phyloP scores from a whole-genome alignment of 2,888 invertebrate genomes.

The Apamea monoglypha region DNA sequence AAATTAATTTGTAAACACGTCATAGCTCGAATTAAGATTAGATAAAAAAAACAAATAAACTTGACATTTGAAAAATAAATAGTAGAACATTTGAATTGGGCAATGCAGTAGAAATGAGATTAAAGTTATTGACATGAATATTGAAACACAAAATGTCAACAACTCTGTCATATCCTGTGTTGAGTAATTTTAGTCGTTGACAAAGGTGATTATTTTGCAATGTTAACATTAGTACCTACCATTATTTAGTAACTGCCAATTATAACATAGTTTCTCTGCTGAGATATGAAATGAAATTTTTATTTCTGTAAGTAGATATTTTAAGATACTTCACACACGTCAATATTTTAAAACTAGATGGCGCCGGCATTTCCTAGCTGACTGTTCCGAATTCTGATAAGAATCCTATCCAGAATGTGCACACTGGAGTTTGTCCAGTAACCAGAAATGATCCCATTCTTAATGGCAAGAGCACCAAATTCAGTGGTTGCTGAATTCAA shows the following conservation, averaged over 20 bases:
- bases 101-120: slow-evolving; percentile 6
- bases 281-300: not conserved
- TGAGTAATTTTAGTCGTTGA: slow-evolving; percentile 14
- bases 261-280: not conserved
- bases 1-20: not conserved
- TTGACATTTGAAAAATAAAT: slow-evolving; percentile 21
- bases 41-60: slow-evolving; percentile 9
- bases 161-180: slow-evolving; percentile 48
- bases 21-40: not conserved
- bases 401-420: not conserved
- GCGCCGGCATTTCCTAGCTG: too few species aligned
- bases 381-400: too few species aligned
- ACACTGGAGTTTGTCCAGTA: not conserved
- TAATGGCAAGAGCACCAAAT: not conserved
- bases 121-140: slow-evolving; percentile 29
- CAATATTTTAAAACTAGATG: too few species aligned
- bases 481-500: not conserved
- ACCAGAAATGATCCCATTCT: not conserved
- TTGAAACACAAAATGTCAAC: slow-evolving; percentile 47
- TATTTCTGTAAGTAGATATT: not conserved
- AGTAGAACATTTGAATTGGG: not conserved
- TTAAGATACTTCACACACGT: too few species aligned
- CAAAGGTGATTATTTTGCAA: slow-evolving; percentile 5
- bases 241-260: not conserved
- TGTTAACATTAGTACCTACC: not conserved